Conservation (phyloP, 23 tunicate species). For the Halocynthia aurantium region DNA sequence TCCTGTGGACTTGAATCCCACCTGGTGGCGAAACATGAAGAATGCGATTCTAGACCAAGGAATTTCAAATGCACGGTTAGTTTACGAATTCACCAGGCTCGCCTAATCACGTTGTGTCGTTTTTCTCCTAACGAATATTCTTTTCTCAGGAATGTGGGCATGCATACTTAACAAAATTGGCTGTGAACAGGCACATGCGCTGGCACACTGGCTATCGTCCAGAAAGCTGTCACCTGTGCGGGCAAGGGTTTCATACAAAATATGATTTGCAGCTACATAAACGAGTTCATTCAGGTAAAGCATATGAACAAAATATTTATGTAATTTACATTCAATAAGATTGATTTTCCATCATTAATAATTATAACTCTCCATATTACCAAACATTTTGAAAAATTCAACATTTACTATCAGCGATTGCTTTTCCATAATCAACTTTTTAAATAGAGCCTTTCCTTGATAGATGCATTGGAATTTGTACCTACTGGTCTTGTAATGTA, state of each 20-base stretch:
- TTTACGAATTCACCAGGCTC: neutral
- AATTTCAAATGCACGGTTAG: conserved; percentile 88
- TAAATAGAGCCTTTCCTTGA: too few species aligned
- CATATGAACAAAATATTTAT: too few species aligned
- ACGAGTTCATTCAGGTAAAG: conserved; percentile 60
- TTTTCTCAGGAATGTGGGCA: conserved; percentile 53
- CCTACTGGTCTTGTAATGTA: too few species aligned
- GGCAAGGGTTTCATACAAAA: conserved; percentile 30
- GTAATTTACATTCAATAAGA: too few species aligned
- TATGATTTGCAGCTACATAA: conserved; percentile 40
- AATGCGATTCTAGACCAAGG: conserved; percentile 38
- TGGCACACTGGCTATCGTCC: conserved; percentile 61
- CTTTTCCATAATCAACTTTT: too few species aligned
- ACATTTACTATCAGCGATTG: too few species aligned
- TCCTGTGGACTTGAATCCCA: conserved; percentile 34
- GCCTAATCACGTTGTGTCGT: neutral
- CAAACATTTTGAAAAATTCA: too few species aligned
- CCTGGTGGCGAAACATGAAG: conserved; percentile 48
- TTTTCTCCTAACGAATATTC: neutral
- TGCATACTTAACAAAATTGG: conserved; percentile 46
- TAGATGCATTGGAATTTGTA: too few species aligned
- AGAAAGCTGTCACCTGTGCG: conserved; percentile 44
- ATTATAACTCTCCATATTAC: too few species aligned
- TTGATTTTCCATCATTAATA: too few species aligned
- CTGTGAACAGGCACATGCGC: conserved; percentile 64